Evolutionary conservation across 2,113 vertebrate genomes (phyloP), one percentile per base, ranked within the genome.

Genomic region (Excalfactoria chinensis): DNA sequence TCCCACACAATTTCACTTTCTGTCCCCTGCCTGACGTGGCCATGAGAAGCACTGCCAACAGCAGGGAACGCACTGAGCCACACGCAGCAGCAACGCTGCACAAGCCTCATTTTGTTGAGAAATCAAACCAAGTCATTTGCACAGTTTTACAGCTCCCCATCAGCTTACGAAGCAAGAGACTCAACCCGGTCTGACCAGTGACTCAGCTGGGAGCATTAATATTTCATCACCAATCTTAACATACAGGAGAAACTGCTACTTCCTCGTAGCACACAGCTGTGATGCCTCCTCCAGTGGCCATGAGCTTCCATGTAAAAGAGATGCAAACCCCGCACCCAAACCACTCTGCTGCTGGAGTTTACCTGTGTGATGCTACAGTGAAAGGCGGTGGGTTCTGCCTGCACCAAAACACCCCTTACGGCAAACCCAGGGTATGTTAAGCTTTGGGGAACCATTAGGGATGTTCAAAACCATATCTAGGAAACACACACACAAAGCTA

Each of bases 221-320:
- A 92, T 92, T 96, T 94, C 93, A 92, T 79, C 92, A 95, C 13
- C 48, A 4, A 30, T 15, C 76, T 69, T 21, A 56, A 49, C 74
- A 44, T 22, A 16, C 78, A 79, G 43, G 78, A 95, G 46, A 6
- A 93, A 37, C 83, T 71, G 35, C 78, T 53, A 14, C 78, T 73
- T 73, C 87, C 76, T 76, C 49, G 1, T 70, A 26, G 72, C 14
- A 20, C 11, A 3, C 34, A 28, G 74, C 37, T 37, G 26, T 11
- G 56, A 67, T 13, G 49, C 40, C 48, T 15, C 66, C 86, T 90
- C 81, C 40, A 14, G 20, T 26, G 59, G 53, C 55, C 10, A 1
- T 0, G 15, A 58, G 49, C 40, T 13, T 95, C 7, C 75, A 81
- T 73, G 10, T 49, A 46, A 68, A 90, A 66, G 1, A 82, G 81